Conservation (phyloP, 2,797 vertebrate species). For the Pseudocheirus occidentalis region DNA sequence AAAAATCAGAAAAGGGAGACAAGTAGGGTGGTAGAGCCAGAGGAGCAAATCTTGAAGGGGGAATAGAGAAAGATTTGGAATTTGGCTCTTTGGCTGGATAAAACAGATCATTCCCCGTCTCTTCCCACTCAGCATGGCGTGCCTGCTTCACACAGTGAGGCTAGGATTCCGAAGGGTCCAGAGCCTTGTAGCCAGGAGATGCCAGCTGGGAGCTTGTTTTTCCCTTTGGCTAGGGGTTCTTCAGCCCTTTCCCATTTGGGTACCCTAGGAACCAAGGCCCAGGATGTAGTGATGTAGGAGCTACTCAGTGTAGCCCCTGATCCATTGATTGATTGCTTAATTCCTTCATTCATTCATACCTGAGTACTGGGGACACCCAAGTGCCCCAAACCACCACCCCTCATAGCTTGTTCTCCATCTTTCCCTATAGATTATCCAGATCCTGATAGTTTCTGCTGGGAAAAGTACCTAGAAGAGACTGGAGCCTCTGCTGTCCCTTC, state of each 20-base stretch:
- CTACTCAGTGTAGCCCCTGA: background rate
- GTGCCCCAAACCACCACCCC: background rate
- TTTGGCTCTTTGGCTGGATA: background rate
- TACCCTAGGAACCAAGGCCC: background rate
- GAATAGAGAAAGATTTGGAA: background rate
- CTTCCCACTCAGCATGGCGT: background rate
- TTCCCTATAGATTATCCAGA: slow-evolving; percentile 93
- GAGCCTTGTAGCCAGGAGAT: background rate
- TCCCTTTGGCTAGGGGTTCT: background rate
- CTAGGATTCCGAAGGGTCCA: background rate
- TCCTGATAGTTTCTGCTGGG: slow-evolving; percentile 94
- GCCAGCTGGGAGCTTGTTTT: background rate
- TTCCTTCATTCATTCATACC: background rate
- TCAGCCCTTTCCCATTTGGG: background rate
- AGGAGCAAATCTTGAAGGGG: background rate
- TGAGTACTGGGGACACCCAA: background rate
- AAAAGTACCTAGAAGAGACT: slow-evolving; percentile 95
- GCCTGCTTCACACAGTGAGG: background rate
- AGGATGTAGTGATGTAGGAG: background rate
- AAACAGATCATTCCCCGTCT: background rate
- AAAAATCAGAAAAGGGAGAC: background rate
- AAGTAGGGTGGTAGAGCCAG: background rate
- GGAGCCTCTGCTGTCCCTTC: slow-evolving; percentile 91
- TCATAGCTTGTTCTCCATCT: slow-evolving; percentile 29
- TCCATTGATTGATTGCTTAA: background rate